These are phyloP conservation scores for Lophius americanus DNA, from an alignment of 2,797 vertebrate genomes.

Conservation along the genomic window DNA sequence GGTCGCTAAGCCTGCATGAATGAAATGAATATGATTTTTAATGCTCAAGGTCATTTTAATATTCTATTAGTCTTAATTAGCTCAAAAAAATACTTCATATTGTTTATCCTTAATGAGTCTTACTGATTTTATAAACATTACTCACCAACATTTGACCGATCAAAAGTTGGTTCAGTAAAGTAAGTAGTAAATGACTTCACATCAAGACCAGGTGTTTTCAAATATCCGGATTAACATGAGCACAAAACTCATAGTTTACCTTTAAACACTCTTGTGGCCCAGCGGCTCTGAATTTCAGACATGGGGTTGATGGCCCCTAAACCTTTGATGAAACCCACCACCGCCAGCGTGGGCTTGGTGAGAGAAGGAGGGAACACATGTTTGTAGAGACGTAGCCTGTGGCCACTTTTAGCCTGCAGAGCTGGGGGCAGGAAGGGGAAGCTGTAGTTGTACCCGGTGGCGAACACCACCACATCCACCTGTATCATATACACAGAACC, in stretches of 20 bases:
- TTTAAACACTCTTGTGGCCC: slow-evolving; percentile 84
- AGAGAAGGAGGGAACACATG: slow-evolving; percentile 81
- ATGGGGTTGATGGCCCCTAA: slow-evolving; percentile 76
- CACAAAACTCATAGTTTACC: slow-evolving; percentile 62
- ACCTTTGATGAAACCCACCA: slow-evolving; percentile 81
- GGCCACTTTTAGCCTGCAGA: slow-evolving; percentile 68
- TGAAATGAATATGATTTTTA: neutral
- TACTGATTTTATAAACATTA: too few species aligned
- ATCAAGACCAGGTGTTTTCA: neutral
- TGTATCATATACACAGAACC: slow-evolving; percentile 23
- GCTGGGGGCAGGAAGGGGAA: slow-evolving; percentile 86
- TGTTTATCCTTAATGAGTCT: too few species aligned
- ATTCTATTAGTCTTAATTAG: neutral
- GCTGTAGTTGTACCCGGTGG: slow-evolving; percentile 82
- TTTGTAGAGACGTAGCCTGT: slow-evolving; percentile 82
- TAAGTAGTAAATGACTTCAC: neutral
- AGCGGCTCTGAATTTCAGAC: slow-evolving; percentile 82
- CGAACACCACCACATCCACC: slow-evolving; percentile 82
- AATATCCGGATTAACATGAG: too few species aligned
- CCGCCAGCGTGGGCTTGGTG: slow-evolving; percentile 79
- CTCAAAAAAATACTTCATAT: neutral
- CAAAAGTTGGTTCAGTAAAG: too few species aligned
- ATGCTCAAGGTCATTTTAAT: too few species aligned
- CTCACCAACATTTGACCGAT: too few species aligned
- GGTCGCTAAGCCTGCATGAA: slow-evolving; percentile 65